phyloP scores from a whole-genome alignment of 2,113 vertebrate species.

The Myotis yumanensis region DNA sequence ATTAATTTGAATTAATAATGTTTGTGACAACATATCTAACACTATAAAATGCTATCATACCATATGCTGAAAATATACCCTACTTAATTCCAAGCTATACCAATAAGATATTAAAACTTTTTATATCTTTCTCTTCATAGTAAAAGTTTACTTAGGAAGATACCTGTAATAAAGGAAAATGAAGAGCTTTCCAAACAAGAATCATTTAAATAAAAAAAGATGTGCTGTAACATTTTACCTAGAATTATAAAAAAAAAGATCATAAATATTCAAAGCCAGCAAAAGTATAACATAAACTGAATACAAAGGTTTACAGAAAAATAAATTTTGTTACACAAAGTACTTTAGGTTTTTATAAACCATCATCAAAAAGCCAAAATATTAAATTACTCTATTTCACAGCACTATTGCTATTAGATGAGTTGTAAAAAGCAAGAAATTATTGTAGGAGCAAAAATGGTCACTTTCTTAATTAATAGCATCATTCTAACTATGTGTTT shows the following conservation, averaged over 20 bases:
- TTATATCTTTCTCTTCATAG: background rate
- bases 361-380: slow-evolving; percentile 23
- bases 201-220: slow-evolving; percentile 42
- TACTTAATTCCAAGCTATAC: background rate
- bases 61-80: background rate
- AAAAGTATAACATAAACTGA: slow-evolving; percentile 34
- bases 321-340: slow-evolving; percentile 40
- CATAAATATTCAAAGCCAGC: slow-evolving; percentile 32
- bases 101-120: background rate
- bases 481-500: slow-evolving; percentile 39
- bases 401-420: background rate
- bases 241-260: slow-evolving; percentile 50
- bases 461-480: slow-evolving; percentile 39
- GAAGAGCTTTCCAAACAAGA: slow-evolving; percentile 34
- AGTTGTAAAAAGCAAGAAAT: background rate
- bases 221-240: slow-evolving; percentile 34
- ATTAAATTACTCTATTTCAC: background rate
- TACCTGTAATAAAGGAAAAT: slow-evolving; percentile 10
- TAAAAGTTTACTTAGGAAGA: slow-evolving; percentile 29
- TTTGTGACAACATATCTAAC: background rate
- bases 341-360: slow-evolving; percentile 14
- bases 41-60: background rate
- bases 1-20: background rate
- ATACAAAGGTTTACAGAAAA: slow-evolving; percentile 38
- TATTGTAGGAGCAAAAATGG: background rate